These are phyloP conservation scores for Budorcas taxicolor DNA, from an alignment of 2,113 vertebrate species.

Conservation along the genomic window DNA sequence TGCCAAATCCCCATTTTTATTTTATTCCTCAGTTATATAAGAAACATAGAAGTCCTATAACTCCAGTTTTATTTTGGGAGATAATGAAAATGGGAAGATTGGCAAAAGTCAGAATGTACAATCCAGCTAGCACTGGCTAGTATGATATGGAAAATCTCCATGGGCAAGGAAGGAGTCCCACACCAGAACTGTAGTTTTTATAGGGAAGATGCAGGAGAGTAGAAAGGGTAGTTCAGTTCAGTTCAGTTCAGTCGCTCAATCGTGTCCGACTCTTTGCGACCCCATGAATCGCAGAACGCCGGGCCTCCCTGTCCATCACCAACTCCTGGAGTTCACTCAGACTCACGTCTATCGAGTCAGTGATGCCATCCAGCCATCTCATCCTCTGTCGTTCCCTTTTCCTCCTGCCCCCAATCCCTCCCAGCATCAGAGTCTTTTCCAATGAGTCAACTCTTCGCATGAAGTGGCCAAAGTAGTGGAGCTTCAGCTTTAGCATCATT, in stretches of 20 bases:
- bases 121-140: not conserved
- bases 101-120: not conserved
- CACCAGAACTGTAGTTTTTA: not conserved
- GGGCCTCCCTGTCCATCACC: too few relatives aligned
- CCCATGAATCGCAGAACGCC: too few relatives aligned
- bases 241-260: too few relatives aligned
- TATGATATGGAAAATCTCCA: not conserved
- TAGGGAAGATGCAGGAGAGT: not conserved
- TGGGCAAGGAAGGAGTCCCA: not conserved
- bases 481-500: too few relatives aligned
- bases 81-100: not conserved
- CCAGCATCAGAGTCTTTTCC: too few relatives aligned
- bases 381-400: too few relatives aligned
- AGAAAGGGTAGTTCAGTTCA: not conserved
- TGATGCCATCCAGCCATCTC: too few relatives aligned
- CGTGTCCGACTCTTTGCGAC: fast-evolving
- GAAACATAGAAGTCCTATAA: not conserved
- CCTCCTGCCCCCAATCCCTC: too few relatives aligned
- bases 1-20: not conserved
- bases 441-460: too few relatives aligned
- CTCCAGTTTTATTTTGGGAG: not conserved
- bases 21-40: not conserved
- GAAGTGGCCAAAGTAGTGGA: too few relatives aligned
- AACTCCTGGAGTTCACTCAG: too few relatives aligned
- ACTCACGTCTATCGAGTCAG: too few relatives aligned